A percentile compares a stretch with the other conserved stretches of the same genome.
phyloP scores from a whole-genome alignment of 2,888 invertebrate species.

The Ectemnius lituratus region DNA sequence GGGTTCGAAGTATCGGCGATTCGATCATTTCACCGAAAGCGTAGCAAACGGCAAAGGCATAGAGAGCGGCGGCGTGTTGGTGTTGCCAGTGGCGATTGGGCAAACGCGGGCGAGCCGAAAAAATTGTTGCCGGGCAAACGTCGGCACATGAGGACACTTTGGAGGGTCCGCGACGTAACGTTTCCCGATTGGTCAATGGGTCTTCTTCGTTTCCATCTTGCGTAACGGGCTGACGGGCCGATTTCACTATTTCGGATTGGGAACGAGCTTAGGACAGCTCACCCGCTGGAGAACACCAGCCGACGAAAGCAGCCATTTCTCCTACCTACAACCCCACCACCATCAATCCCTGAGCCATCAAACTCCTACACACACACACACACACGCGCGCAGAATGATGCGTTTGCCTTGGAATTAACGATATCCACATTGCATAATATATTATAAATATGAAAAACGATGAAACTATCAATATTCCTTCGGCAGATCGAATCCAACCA shows the following conservation, averaged over 20 bases:
- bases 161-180: constrained; percentile 18
- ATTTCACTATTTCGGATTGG: constrained; percentile 56
- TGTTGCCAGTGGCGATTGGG: neutral
- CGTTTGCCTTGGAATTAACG: too few relatives aligned
- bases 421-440: too few relatives aligned
- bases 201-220: constrained; percentile 46
- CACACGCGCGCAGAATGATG: too few relatives aligned
- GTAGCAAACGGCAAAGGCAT: neutral
- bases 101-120: neutral
- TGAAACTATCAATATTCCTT: too few relatives aligned
- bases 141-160: constrained; percentile 3
- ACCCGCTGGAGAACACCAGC: constrained; percentile 36
- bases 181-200: constrained; percentile 49
- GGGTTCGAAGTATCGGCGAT: neutral
- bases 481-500: too few relatives aligned
- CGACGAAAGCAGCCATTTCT: too few relatives aligned
- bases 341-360: too few relatives aligned
- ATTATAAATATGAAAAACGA: too few relatives aligned
- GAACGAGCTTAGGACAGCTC: constrained; percentile 31
- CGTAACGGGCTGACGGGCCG: constrained; percentile 45
- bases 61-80: neutral
- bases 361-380: too few relatives aligned
- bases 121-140: constrained; percentile 19
- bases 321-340: too few relatives aligned
- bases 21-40: constrained; percentile 6